A percentile compares a stretch with the other conserved stretches of the same genome.
Conservation (phyloP, 2,797 vertebrate genomes). For the Pseudochromis fuscus region DNA sequence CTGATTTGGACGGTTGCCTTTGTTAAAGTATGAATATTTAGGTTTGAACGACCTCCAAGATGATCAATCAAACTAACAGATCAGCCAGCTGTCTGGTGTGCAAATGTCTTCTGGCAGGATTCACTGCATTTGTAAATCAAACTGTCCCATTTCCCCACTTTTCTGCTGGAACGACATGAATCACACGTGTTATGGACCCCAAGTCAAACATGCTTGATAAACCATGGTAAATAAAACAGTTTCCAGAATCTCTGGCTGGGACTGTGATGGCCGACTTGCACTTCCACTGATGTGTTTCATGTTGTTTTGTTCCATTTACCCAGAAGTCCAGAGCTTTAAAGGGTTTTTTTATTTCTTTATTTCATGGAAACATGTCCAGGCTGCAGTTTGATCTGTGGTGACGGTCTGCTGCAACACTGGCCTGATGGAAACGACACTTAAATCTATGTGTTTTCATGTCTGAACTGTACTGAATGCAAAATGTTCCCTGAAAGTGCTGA, state of each 20-base stretch:
- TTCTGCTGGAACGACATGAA: background rate
- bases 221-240: background rate
- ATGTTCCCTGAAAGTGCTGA: conserved; percentile 3
- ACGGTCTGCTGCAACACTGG: background rate
- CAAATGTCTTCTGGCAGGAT: background rate
- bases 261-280: background rate
- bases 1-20: background rate
- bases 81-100: background rate
- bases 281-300: background rate
- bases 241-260: conserved; percentile 4
- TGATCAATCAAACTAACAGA: background rate
- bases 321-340: background rate
- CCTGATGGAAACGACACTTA: background rate
- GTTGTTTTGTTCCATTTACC: background rate
- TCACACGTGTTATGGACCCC: background rate
- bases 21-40: background rate
- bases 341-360: background rate
- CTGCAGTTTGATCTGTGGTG: background rate
- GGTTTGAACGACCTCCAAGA: background rate
- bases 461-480: background rate
- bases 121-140: background rate
- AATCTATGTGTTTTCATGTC: conserved; percentile 26
- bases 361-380: background rate
- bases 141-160: background rate
- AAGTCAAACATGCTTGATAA: conserved; percentile 1